Conservation (phyloP, 2,797 vertebrate species). For the Knipowitschia caucasica region DNA sequence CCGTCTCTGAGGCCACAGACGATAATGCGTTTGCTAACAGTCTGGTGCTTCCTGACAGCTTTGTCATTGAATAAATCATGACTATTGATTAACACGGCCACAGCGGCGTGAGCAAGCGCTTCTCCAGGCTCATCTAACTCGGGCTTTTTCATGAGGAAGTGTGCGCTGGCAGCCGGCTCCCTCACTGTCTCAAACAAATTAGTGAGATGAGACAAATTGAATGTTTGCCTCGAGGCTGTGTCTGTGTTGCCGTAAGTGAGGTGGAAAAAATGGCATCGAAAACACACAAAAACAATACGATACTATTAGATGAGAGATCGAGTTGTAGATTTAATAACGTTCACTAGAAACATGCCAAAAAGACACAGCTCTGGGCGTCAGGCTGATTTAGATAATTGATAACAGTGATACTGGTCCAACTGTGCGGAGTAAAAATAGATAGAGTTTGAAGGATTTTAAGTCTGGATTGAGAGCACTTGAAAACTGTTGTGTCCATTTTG, state of each 20-base stretch:
- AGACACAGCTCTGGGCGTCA: no score
- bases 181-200: slow-evolving; percentile 62
- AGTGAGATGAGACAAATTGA: slow-evolving; percentile 63
- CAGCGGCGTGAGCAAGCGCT: slow-evolving; percentile 52
- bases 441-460: no score
- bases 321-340: no score
- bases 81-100: slow-evolving; percentile 76
- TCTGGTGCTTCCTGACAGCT: slow-evolving; percentile 67
- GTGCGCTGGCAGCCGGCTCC: slow-evolving; percentile 54
- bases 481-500: no score
- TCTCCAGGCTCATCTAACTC: slow-evolving; percentile 68
- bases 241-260: slow-evolving; percentile 61
- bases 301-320: background rate
- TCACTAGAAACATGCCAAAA: no score
- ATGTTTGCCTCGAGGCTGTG: slow-evolving; percentile 68
- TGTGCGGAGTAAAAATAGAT: no score
- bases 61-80: slow-evolving; percentile 75
- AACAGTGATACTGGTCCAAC: no score
- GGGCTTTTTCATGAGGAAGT: slow-evolving; percentile 73
- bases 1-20: slow-evolving; percentile 33
- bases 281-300: background rate
- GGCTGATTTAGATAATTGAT: no score
- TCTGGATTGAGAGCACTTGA: no score
- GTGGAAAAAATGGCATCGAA: slow-evolving; percentile 10
- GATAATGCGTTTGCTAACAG: slow-evolving; percentile 51